These are phyloP conservation scores for Misgurnus mizolepis DNA, from an alignment of 2,113 vertebrate species.

Conservation along the genomic window DNA sequence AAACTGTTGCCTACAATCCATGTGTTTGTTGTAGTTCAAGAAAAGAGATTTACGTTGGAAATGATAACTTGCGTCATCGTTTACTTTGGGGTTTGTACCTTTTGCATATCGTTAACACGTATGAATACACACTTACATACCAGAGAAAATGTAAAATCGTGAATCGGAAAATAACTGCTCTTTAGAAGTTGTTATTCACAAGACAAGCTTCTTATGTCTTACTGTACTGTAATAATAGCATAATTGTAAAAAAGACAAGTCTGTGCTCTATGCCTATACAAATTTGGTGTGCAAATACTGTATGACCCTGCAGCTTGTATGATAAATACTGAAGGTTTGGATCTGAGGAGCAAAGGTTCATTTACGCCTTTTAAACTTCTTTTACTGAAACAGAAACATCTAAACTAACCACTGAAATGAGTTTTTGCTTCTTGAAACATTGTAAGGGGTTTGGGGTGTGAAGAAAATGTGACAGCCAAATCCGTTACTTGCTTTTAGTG, in stretches of 20 bases:
- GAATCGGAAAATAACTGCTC: too few species aligned
- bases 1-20: too few species aligned
- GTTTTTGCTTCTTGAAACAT: not conserved
- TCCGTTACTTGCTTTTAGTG: constrained; percentile 23
- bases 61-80: too few species aligned
- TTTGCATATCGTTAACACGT: too few species aligned
- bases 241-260: not conserved
- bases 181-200: not conserved
- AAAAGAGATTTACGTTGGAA: too few species aligned
- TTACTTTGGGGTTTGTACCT: too few species aligned
- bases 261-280: not conserved
- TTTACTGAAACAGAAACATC: not conserved
- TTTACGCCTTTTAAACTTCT: constrained; percentile 18
- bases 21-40: too few species aligned
- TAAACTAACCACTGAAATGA: constrained; percentile 44
- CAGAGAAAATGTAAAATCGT: too few species aligned
- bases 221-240: not conserved
- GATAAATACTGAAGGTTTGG: not conserved
- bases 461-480: constrained; percentile 22
- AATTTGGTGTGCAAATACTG: not conserved
- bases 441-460: not conserved
- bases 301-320: not conserved
- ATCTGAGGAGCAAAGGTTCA: constrained; percentile 6
- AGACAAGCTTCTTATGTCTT: not conserved
- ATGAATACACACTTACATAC: too few species aligned